phyloP scores from a whole-genome alignment of 2,888 invertebrate genomes.

The Sphinx pinastri region DNA sequence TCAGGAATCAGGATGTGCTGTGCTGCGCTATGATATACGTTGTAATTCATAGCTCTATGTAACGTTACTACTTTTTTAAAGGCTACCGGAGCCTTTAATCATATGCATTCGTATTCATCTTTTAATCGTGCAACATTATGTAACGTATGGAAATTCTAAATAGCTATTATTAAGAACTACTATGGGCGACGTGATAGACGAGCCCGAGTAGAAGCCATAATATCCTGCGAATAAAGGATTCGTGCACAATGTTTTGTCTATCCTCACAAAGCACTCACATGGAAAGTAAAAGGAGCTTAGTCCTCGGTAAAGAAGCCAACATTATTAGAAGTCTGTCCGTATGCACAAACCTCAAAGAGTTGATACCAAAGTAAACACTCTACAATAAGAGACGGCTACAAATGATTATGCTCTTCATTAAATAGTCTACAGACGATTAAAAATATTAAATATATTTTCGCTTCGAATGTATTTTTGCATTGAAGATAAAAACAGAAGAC shows the following conservation, averaged over 20 bases:
- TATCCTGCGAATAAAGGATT: conserved; percentile 6
- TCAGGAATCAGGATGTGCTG: too few species aligned
- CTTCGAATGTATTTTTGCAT: not conserved
- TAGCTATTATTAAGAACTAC: not conserved
- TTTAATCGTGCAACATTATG: not conserved
- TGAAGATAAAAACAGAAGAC: conserved; percentile 4
- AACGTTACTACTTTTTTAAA: too few species aligned
- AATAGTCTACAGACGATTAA: not conserved
- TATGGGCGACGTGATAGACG: not conserved
- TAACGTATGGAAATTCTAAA: not conserved
- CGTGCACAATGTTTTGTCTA: conserved; percentile 10
- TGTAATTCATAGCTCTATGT: not conserved
- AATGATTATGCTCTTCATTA: not conserved
- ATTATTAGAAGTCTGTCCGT: conserved; percentile 1
- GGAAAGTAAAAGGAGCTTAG: conserved; percentile 16
- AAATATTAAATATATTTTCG: not conserved
- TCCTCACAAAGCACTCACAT: conserved; percentile 10
- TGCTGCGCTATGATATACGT: too few species aligned
- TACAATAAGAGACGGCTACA: not conserved
- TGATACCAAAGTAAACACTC: not conserved
- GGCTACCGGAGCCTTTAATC: not conserved
- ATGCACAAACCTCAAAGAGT: not conserved
- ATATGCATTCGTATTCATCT: not conserved
- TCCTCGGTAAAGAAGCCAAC: not conserved
- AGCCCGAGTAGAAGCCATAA: not conserved